Evolutionary conservation across 2,888 invertebrate genomes (phyloP), one percentile per base, ranked within the genome.

Genomic region (Icerya purchasi): DNA sequence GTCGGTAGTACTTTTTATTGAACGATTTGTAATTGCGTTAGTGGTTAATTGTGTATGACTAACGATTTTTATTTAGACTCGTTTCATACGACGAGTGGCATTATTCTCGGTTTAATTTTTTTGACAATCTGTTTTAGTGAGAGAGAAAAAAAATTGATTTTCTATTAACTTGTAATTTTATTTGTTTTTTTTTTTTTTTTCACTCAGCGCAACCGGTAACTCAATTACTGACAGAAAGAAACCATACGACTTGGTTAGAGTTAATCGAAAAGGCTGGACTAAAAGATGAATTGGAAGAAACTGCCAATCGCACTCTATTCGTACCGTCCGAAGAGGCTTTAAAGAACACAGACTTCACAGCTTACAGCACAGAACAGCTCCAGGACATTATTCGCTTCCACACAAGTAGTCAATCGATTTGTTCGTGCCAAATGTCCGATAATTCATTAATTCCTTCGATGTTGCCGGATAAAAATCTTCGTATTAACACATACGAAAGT

Each of bases 351-450:
- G 36, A 58, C 50, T 53, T 75, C 25, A 68, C 72, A 2, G 68
- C 70, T 52, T 36, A 8, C 36, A 36, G 36, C 14, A 66, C 68
- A 22, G 71, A 72, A 24, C 76, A 76, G 62, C 69, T 83, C 25
- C 69, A 72, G 57, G 75, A 78, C n/a, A 72, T 81, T 62, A 71
- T 83, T n/a, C 71, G 76, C 62, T 81, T 80, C 66, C 83, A 84
- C 66, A 58, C 58, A 1, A 75, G 80, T 20, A 72, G 76, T 3
- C 70, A 73, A 55, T 78, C 78, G n/a, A 69, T 75, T 54, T 73
- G 75, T 64, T 76, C 77, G 2, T 77, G 77, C 58, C 76, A 77
- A 62, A 71, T 81, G 66, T 69, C 71, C 52, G 76, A 78, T 62
- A 77, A 80, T 65, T 72, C 73, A 53, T 68, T 74, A 19, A 65